phyloP scores from a whole-genome alignment of 2,113 vertebrate genomes.

The Aythya baeri region DNA sequence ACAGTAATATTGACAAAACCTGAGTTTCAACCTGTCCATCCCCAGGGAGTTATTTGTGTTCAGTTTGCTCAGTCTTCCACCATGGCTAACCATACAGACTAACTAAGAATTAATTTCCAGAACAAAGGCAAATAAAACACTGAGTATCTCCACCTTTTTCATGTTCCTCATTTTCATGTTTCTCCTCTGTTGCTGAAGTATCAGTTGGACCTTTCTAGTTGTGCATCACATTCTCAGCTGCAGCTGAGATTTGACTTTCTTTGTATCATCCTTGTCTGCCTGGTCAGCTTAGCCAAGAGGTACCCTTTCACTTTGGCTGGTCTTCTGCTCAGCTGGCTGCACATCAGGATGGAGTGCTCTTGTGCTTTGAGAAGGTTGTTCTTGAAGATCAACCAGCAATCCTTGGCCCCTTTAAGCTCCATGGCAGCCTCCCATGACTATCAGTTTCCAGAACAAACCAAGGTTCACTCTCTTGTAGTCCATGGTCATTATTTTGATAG shows the following conservation, averaged over 20 bases:
- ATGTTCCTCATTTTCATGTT: neutral
- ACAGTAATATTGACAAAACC: neutral
- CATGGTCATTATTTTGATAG: neutral
- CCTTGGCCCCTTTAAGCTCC: neutral
- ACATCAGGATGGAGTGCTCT: neutral
- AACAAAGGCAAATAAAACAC: neutral
- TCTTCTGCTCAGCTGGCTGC: neutral
- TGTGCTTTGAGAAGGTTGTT: neutral
- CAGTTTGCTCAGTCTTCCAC: neutral
- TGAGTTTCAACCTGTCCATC: neutral
- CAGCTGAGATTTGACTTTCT: neutral
- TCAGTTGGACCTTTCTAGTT: neutral
- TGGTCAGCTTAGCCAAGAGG: neutral
- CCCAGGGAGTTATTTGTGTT: neutral
- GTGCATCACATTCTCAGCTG: neutral
- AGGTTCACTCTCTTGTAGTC: neutral
- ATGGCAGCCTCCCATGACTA: rapidly evolving
- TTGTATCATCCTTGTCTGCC: neutral
- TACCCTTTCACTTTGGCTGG: neutral
- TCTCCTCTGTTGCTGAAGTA: neutral
- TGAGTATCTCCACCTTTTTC: neutral
- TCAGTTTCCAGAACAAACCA: neutral
- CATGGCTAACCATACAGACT: neutral
- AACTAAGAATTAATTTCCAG: neutral
- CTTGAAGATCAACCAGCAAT: neutral